Evolutionary conservation across 2,113 vertebrate genomes (phyloP).

Genomic region (Patagioenas fasciata): DNA sequence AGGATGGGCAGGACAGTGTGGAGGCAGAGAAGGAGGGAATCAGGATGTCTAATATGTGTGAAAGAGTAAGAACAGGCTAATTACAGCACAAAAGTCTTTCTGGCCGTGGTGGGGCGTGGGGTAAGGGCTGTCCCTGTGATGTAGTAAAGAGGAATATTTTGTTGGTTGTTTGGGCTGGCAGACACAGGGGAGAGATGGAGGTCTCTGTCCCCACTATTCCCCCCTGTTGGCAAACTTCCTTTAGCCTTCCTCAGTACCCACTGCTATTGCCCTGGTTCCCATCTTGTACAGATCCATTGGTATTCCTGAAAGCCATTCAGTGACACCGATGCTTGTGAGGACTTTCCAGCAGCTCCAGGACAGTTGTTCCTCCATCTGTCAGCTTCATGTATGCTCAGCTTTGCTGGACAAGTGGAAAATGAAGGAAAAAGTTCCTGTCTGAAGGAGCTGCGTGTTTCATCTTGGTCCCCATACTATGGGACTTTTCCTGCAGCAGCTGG

Average conservation of each 20-base stretch:
- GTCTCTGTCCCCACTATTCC: neutral
- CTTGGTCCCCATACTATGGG: neutral
- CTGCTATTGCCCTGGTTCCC: neutral
- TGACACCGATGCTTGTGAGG: neutral
- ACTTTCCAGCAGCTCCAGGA: neutral
- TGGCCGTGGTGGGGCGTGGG: neutral
- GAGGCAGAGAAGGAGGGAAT: neutral
- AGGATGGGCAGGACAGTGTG: neutral
- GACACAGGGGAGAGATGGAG: neutral
- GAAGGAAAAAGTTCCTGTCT: neutral
- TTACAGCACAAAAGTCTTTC: neutral
- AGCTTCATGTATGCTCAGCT: neutral
- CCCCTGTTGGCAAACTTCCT: neutral
- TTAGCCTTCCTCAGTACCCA: neutral
- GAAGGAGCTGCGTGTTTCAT: neutral
- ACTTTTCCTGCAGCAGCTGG: neutral
- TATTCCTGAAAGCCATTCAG: neutral
- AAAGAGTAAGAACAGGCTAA: neutral
- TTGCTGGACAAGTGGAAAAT: neutral
- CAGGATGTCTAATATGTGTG: neutral
- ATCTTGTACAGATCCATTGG: neutral
- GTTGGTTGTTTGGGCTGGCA: neutral
- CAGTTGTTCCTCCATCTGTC: neutral
- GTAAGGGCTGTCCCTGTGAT: neutral
- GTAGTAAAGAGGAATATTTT: neutral